Conservation (phyloP, 2,888 invertebrate species). For the Drosophila affinis region DNA sequence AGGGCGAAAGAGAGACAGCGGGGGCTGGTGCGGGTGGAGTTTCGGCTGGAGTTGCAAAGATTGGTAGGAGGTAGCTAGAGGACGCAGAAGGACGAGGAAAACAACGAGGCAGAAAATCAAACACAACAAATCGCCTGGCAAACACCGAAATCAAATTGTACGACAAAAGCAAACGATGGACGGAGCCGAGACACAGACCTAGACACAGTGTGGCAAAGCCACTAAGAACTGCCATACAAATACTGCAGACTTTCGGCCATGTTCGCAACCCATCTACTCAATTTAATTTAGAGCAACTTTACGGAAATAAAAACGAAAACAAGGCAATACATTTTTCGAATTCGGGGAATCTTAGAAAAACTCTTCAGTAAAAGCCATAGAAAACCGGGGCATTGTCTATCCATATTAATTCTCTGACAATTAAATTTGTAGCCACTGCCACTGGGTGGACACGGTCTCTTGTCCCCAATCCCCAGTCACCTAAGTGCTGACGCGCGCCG, state of each 20-base stretch:
- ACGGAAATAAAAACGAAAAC: neutral
- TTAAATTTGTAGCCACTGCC: constrained; percentile 33
- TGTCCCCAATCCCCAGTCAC: constrained; percentile 45
- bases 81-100: constrained; percentile 38
- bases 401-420: neutral
- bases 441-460: constrained; percentile 10
- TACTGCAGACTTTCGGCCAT: too few species aligned
- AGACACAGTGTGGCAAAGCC: constrained; percentile 3
- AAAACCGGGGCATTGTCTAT: too few species aligned
- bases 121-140: constrained; percentile 73
- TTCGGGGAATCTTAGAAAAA: too few species aligned
- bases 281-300: neutral
- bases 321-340: too few species aligned
- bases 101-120: constrained; percentile 73
- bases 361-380: too few species aligned
- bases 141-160: constrained; percentile 71
- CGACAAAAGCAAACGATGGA: constrained; percentile 51
- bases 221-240: too few species aligned
- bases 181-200: neutral
- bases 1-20: constrained; percentile 4
- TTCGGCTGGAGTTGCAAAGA: constrained; percentile 10
- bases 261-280: too few species aligned
- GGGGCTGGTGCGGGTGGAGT: constrained; percentile 8
- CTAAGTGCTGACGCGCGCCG: constrained; percentile 74
- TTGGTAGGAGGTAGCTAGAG: constrained; percentile 13